phyloP scores from a whole-genome alignment of 2,888 invertebrate species.

The Platycnemis pennipes region DNA sequence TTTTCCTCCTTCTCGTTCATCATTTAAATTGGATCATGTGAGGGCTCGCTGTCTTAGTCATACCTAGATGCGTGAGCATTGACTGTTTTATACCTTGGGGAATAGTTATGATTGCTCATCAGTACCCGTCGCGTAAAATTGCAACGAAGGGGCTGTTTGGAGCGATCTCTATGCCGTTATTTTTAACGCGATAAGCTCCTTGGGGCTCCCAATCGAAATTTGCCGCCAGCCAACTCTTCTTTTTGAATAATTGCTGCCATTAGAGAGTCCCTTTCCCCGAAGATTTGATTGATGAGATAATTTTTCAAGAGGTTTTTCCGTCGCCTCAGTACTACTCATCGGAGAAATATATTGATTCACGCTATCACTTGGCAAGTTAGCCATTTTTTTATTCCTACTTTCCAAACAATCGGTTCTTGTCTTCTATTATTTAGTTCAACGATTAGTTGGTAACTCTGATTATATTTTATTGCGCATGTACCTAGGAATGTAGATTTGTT shows the following conservation, averaged over 20 bases:
- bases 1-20: not conserved
- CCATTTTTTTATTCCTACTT: not conserved
- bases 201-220: not conserved
- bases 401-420: no score
- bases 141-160: not conserved
- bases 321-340: not conserved
- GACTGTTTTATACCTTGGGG: not conserved
- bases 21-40: not conserved
- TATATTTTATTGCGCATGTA: no score
- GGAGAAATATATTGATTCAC: not conserved
- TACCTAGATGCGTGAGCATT: not conserved
- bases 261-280: not conserved
- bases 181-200: not conserved
- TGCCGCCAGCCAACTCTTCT: not conserved
- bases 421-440: no score
- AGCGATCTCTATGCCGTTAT: not conserved
- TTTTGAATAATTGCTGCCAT: not conserved
- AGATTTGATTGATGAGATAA: not conserved
- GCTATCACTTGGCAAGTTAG: not conserved
- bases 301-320: not conserved
- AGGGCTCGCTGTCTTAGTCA: not conserved
- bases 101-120: constrained; percentile 7
- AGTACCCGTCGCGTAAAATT: not conserved
- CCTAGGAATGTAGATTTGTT: no score
- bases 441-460: no score